Base-by-base conservation (phyloP, 2,113 vertebrate genomes). In the Cephalopterus ornatus region DNA sequence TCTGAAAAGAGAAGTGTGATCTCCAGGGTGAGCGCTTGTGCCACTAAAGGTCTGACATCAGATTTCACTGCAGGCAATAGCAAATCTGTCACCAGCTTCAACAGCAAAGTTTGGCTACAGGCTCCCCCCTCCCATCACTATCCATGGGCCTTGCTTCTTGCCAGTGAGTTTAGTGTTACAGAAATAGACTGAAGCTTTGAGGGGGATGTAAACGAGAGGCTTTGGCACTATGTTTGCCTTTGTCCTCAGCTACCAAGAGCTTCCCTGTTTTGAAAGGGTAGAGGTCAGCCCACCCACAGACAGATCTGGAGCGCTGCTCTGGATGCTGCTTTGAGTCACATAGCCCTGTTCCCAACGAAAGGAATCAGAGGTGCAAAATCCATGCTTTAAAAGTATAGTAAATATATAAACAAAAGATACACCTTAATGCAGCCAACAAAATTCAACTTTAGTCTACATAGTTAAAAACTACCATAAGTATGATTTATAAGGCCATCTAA, bases 271-370 rank as follows among this genome's bases (percentile, higher is more conserved):
- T 39, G 47, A 83, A 70, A 83, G 75, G 39, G 35, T 8, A 2
- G 59, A 70, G 37, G 55, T 37, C 59, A 83, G 78, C 5, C 6
- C 24, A 37, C 6, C n/a, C 46, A 32, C 20, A 28, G 61, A 22
- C 53, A 33, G 24, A 35, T 14, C 27, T 12, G 33, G 35, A 67
- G 52, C 2, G 35, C 55, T 62, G 72, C 28, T 27, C 30, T 28
- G 24, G 14, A 8, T 1, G 4, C 41, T 68, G 44, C 23, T 32
- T 22, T 53, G 53, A 53, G 30, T 21, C 24, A 12, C 41, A 3
- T 22, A 46, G 39, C 35, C n/a, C 39, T 0, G 0, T 9, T 82
- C 42, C 46, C 1, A 1, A 2, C 0, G 2, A 37, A 46, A 52
- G 37, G 22, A 65, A 53, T 30, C 59, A 16, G 20, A 52, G 19